A percentile compares a stretch with the other conserved stretches of the same genome.
Evolutionary conservation across 2,113 vertebrate genomes (phyloP).

Genomic region (Bubo blakistoni): DNA sequence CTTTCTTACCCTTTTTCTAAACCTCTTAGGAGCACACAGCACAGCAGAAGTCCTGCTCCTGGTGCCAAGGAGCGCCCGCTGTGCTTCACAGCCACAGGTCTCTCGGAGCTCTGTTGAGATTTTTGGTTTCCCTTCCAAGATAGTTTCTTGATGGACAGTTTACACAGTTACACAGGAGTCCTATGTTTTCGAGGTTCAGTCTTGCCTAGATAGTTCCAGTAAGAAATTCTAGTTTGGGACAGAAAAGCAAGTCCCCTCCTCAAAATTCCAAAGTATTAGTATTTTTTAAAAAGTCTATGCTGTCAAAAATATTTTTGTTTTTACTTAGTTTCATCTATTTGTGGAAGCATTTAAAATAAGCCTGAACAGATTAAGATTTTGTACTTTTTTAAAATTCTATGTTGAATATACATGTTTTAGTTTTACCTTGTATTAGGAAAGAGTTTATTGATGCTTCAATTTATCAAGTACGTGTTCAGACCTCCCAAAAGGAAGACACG

Average conservation of each 20-base stretch:
- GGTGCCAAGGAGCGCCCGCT: rapidly evolving
- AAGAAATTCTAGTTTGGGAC: background rate
- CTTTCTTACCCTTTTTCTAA: background rate
- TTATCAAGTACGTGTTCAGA: background rate
- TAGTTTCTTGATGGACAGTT: background rate
- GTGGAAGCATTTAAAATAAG: background rate
- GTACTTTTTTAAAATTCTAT: background rate
- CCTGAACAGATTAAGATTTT: background rate
- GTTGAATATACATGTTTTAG: background rate
- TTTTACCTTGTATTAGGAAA: background rate
- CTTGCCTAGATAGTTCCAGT: background rate
- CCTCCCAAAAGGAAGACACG: background rate
- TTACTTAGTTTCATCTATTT: background rate
- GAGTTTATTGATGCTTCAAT: background rate
- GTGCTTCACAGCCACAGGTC: background rate
- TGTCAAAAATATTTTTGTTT: background rate
- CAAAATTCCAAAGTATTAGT: background rate
- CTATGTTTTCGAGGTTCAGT: background rate
- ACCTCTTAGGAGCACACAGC: background rate
- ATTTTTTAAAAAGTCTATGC: background rate
- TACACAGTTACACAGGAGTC: background rate
- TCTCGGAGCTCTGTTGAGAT: background rate
- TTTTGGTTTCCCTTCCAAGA: background rate
- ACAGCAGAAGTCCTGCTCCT: background rate
- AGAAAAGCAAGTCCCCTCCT: background rate